A percentile compares a stretch with the other conserved stretches of the same genome.
Evolutionary conservation across 2,113 vertebrate genomes (phyloP).

Genomic region (Heterocephalus glaber): DNA sequence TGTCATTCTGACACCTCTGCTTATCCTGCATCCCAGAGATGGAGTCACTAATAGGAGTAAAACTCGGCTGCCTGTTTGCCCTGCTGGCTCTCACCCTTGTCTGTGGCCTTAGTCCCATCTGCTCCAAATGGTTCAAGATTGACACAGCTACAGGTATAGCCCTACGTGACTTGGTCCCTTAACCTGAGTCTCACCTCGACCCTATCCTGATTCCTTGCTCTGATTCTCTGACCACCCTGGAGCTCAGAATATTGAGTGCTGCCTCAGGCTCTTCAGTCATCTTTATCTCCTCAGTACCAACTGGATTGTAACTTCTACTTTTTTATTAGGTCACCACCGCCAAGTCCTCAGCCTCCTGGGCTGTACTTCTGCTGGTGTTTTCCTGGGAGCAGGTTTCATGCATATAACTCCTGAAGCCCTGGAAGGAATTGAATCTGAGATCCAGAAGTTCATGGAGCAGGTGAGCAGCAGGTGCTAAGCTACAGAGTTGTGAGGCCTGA

Average conservation of each 20-base stretch:
- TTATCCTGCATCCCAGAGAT: slow-evolving; percentile 57
- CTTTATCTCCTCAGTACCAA: neutral
- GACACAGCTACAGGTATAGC: slow-evolving; percentile 78
- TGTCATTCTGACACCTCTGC: neutral
- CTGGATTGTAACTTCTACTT: neutral
- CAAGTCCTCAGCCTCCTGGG: slow-evolving; percentile 78
- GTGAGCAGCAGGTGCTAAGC: slow-evolving; percentile 59
- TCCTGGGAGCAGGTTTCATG: slow-evolving; percentile 83
- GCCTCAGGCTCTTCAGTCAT: neutral
- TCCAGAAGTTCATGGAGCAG: slow-evolving; percentile 59
- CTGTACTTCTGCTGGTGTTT: slow-evolving; percentile 80
- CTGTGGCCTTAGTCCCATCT: slow-evolving; percentile 78
- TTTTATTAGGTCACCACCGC: slow-evolving; percentile 71
- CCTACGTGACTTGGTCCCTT: neutral
- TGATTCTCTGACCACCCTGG: neutral
- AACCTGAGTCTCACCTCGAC: neutral
- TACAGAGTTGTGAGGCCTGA: neutral
- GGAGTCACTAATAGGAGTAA: slow-evolving; percentile 78
- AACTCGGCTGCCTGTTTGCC: slow-evolving; percentile 78
- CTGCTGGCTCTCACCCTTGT: slow-evolving; percentile 75
- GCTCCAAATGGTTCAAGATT: slow-evolving; percentile 80
- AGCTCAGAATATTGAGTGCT: neutral
- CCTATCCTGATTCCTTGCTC: neutral
- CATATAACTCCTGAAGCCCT: slow-evolving; percentile 81
- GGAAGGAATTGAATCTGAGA: slow-evolving; percentile 76